Conservation (phyloP, 2,888 invertebrate species). For the Odontothrips loti region DNA sequence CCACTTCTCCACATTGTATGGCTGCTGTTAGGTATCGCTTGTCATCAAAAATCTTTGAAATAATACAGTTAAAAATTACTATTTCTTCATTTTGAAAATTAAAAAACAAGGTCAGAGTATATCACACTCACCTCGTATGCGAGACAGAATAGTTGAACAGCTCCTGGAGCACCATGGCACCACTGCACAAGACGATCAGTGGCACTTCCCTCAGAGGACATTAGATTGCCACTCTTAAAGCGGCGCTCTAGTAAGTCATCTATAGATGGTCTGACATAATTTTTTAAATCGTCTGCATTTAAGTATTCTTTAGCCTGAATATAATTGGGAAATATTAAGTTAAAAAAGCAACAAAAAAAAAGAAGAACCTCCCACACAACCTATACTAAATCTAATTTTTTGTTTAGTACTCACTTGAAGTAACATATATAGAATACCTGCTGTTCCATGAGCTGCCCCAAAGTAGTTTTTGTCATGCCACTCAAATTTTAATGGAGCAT, state of each 20-base stretch:
- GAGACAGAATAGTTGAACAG: conserved; percentile 64
- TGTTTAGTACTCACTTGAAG: conserved; percentile 57
- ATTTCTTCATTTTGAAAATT: conserved; percentile 19
- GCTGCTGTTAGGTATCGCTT: conserved; percentile 66
- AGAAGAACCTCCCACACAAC: background rate
- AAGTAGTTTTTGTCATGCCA: conserved; percentile 85
- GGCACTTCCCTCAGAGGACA: conserved; percentile 65
- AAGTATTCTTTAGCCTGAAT: conserved; percentile 55
- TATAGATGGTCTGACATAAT: conserved; percentile 59
- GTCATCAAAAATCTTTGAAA: conserved; percentile 60
- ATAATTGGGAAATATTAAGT: background rate
- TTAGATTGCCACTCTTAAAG: conserved; percentile 66
- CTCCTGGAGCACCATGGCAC: conserved; percentile 93
- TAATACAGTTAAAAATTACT: background rate
- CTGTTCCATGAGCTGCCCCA: conserved; percentile 85
- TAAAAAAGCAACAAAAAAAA: too few species aligned
- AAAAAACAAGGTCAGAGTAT: conserved; percentile 23
- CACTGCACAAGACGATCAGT: conserved; percentile 80
- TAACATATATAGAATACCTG: conserved; percentile 79
- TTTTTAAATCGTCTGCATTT: conserved; percentile 54
- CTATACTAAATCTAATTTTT: background rate
- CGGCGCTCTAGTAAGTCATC: conserved; percentile 58
- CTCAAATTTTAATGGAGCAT: conserved; percentile 70
- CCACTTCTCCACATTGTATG: conserved; percentile 64
- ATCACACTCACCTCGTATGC: conserved; percentile 61